These are phyloP conservation scores for Gobio occitaniae DNA, from an alignment of 2,797 vertebrate species.

Conservation along the genomic window DNA sequence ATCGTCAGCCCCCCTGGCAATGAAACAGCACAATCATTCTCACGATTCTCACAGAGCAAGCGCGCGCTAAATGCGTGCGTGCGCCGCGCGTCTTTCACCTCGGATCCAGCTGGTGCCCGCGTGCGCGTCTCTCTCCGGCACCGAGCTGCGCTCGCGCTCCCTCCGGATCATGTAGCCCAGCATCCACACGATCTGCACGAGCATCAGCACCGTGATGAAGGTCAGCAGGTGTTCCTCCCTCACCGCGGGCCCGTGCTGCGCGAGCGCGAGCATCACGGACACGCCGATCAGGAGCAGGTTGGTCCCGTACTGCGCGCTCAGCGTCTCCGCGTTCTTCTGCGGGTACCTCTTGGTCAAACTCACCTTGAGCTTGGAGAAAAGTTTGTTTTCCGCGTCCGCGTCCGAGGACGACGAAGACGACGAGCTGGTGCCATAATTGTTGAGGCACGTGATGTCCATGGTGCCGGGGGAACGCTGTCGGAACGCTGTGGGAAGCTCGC, in stretches of 20 bases:
- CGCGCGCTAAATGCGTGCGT: background rate
- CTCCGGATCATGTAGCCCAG: constrained; percentile 91
- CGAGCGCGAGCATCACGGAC: constrained; percentile 89
- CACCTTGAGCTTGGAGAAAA: constrained; percentile 69
- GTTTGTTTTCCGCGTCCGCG: constrained; percentile 73
- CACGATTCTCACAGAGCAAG: no score
- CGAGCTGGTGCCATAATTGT: constrained; percentile 76
- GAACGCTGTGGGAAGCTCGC: background rate
- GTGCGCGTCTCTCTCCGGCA: constrained; percentile 86
- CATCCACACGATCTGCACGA: constrained; percentile 95
- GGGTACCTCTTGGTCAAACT: constrained; percentile 79
- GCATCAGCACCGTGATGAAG: constrained; percentile 88
- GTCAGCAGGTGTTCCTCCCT: constrained; percentile 85
- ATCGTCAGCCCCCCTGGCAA: constrained; percentile 89
- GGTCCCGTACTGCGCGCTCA: constrained; percentile 95
- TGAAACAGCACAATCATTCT: background rate
- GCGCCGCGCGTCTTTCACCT: constrained; percentile 71
- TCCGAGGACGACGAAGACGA: constrained; percentile 72
- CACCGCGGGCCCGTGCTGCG: constrained; percentile 82
- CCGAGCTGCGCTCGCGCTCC: constrained; percentile 77
- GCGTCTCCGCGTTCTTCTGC: constrained; percentile 89
- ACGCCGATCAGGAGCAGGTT: constrained; percentile 89
- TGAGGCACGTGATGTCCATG: constrained; percentile 78
- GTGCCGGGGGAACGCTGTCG: constrained; percentile 42
- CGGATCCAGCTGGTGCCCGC: constrained; percentile 92